A percentile compares a stretch with the other conserved stretches of the same genome.
phyloP scores from a whole-genome alignment of 1,140 invertebrate genomes.

The Cryptotermes secundus region DNA sequence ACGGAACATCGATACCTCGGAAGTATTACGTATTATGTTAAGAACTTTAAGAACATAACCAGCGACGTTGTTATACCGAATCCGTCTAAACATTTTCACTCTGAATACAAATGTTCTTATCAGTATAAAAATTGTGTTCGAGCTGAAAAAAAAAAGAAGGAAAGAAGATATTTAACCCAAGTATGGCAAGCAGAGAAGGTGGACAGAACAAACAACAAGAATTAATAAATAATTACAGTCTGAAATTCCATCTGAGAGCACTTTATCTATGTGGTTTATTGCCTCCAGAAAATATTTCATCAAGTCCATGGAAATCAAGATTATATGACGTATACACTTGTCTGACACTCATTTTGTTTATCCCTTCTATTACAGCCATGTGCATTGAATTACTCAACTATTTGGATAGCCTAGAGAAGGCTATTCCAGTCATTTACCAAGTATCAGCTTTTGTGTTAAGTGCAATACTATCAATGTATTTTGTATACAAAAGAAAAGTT shows the following conservation, averaged over 20 bases:
- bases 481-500: background rate
- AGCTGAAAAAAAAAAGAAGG: too few relatives aligned
- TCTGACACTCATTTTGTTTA: background rate
- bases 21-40: too few relatives aligned
- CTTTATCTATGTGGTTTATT: background rate
- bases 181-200: too few relatives aligned
- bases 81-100: too few relatives aligned
- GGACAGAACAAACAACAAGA: background rate
- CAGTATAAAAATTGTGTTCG: too few relatives aligned
- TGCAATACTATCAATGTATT: background rate
- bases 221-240: background rate
- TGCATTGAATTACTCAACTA: background rate
- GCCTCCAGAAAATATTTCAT: background rate
- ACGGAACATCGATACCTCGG: too few relatives aligned
- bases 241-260: background rate
- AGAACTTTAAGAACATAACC: too few relatives aligned
- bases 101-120: too few relatives aligned
- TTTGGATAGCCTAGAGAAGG: background rate
- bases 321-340: background rate
- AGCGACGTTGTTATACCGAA: too few relatives aligned
- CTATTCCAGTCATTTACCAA: background rate
- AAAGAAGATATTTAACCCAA: too few relatives aligned
- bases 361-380: background rate
- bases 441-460: background rate
- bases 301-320: background rate